These are phyloP conservation scores for Diploptera punctata DNA, from an alignment of 2,888 invertebrate genomes.

Conservation along the genomic window DNA sequence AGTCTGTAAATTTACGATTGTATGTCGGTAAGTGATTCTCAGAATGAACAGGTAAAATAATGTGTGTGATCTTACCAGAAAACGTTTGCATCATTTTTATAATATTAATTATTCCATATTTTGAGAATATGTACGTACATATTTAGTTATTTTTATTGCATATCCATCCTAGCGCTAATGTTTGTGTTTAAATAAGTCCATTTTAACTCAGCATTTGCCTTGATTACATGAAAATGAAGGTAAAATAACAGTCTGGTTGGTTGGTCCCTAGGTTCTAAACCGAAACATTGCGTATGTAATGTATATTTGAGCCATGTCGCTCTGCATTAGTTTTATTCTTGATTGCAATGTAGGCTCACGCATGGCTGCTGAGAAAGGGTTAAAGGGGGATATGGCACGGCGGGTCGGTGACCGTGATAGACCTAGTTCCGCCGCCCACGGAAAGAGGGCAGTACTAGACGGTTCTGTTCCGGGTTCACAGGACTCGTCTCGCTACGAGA, in stretches of 20 bases:
- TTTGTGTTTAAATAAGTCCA: background rate
- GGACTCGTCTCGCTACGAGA: background rate
- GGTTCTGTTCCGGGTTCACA: slow-evolving; percentile 12
- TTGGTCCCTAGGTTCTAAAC: background rate
- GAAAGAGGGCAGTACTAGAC: slow-evolving; percentile 19
- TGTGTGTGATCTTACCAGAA: no score
- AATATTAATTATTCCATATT: no score
- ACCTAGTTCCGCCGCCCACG: slow-evolving; percentile 6
- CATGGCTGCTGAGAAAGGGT: background rate
- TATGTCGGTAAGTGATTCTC: no score
- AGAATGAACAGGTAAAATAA: no score
- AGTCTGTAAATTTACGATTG: no score
- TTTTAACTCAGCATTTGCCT: background rate
- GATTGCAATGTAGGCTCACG: background rate
- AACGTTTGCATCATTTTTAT: no score
- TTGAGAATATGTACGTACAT: no score
- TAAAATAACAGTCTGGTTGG: background rate
- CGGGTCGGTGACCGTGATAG: slow-evolving; percentile 10
- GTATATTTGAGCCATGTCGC: no score
- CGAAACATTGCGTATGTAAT: background rate
- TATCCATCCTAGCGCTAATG: background rate
- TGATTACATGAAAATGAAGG: background rate
- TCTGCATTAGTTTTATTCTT: no score
- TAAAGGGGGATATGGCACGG: background rate
- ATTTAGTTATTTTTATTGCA: no score